Percentiles rank a stretch among this genome's conserved stretches.
Evolutionary conservation across 1,140 invertebrate genomes (phyloP).

Genomic region (Pectinophora gossypiella): DNA sequence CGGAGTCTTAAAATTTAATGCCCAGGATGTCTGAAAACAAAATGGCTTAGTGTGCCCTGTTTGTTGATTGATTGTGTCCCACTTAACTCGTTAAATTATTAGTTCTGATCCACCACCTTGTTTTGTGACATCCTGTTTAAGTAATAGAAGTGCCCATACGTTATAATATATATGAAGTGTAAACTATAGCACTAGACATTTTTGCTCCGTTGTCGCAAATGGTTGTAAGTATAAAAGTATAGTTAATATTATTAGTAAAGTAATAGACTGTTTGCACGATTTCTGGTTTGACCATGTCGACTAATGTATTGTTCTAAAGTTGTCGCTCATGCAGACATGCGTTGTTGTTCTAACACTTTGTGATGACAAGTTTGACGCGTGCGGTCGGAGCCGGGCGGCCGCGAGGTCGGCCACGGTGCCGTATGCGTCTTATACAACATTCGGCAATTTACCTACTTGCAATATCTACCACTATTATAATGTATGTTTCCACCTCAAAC

Average conservation of each 20-base stretch:
- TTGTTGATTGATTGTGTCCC: constrained; percentile 7
- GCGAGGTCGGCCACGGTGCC: too few species aligned
- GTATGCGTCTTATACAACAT: constrained; percentile 19
- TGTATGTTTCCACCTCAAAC: constrained; percentile 58
- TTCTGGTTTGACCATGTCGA: constrained; percentile 39
- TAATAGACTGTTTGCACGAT: constrained; percentile 69
- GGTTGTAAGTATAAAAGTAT: constrained; percentile 67
- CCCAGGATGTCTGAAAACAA: constrained; percentile 48
- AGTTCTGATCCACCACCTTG: constrained; percentile 11
- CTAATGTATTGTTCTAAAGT: constrained; percentile 23
- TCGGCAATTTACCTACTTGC: constrained; percentile 42
- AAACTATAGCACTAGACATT: constrained; percentile 61
- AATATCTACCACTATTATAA: constrained; percentile 41
- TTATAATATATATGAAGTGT: constrained; percentile 44
- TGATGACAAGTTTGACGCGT: constrained; percentile 43
- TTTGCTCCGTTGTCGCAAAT: constrained; percentile 65
- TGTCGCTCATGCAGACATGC: constrained; percentile 31
- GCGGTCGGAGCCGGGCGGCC: too few species aligned
- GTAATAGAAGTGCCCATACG: constrained; percentile 54
- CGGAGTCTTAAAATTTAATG: constrained; percentile 30
- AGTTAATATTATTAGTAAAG: constrained; percentile 61
- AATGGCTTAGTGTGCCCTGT: constrained; percentile 12
- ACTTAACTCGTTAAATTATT: background rate
- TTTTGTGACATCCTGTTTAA: constrained; percentile 49
- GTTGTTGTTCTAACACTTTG: constrained; percentile 36